Base-by-base conservation (phyloP, 1,140 invertebrate species). In the Eufriesea mexicana region DNA sequence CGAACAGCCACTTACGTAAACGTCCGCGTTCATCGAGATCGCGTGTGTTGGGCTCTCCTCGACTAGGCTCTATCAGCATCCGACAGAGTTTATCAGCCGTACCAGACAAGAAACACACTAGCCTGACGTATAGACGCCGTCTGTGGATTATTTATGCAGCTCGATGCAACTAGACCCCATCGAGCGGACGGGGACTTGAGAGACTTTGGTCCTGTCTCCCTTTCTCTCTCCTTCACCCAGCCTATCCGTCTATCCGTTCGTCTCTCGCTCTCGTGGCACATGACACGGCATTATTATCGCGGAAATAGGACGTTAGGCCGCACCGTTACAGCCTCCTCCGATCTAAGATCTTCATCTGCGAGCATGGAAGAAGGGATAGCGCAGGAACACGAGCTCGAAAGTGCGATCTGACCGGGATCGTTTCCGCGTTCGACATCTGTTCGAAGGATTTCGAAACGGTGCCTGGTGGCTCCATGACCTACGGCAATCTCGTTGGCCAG, bases 201-300 rank as follows among this genome's bases (percentile, higher is more conserved):
- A 47, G 64, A 67, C 42, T 45, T 67, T 45, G 42, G 7, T 18
- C 55, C 23, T 14, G 2, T 35, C 20, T 42, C 59, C 35, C 4
- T 9, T 49, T n/a, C 47, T 47, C 57, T 28, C 2, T 16, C 49
- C 9, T 2, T 75, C 45, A 25, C 57, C 20, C 14, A 20, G n/a
- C n/a, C n/a, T n/a, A n/a, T n/a, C n/a, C n/a, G n/a, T 35, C 35
- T 35, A 1, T 35, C 35, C 4, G 35, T 35, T 4, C 35, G 35
- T 45, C 23, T 77, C 45, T 45, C 25, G 67, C 23, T 18, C 10
- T n/a, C 23, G 16, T 0, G 10, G 7, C 72, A 42, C 79, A 35
- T 51, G 51, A 86, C 72, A 49, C 42, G 47, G 16, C 59, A 67
- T 86, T 85, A 86, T 87, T 86, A 73, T 71, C 79, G 51, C 79